phyloP scores from a whole-genome alignment of 2,113 vertebrate genomes.

The Pygoscelis antarcticus region DNA sequence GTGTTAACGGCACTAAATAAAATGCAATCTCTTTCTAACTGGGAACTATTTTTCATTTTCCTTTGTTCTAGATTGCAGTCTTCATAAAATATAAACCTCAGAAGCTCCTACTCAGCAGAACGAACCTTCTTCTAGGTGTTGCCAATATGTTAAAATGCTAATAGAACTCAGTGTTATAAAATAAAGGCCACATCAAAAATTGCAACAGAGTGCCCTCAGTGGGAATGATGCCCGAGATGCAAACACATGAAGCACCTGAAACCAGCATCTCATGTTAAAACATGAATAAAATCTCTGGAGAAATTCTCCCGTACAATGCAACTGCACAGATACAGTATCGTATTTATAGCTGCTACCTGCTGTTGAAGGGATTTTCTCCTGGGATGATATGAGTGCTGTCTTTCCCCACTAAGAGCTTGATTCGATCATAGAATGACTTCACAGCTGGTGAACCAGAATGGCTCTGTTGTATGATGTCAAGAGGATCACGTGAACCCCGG shows the following conservation, averaged over 20 bases:
- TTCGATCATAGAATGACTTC: constrained; percentile 94
- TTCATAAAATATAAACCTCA: background rate
- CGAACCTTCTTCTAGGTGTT: background rate
- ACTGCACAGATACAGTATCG: background rate
- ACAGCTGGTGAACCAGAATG: constrained; percentile 81
- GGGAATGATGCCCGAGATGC: background rate
- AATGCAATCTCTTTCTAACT: background rate
- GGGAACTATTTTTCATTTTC: background rate
- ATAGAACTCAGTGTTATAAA: background rate
- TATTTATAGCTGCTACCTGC: constrained; percentile 78
- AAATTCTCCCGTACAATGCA: background rate
- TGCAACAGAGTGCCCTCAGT: background rate
- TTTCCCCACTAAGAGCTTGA: constrained; percentile 93
- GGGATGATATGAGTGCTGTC: constrained; percentile 97
- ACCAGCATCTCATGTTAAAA: background rate
- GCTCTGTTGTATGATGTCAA: constrained; percentile 94
- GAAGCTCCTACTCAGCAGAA: background rate
- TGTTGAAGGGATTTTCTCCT: constrained; percentile 95
- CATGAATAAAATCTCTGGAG: background rate
- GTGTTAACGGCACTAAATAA: background rate
- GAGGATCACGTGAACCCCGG: constrained; percentile 91
- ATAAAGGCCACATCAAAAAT: background rate
- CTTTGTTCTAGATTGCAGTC: background rate
- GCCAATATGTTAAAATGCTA: background rate
- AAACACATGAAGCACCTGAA: background rate